Evolutionary conservation across 2,888 invertebrate genomes (phyloP).

Genomic region (Cheilosia impressa): DNA sequence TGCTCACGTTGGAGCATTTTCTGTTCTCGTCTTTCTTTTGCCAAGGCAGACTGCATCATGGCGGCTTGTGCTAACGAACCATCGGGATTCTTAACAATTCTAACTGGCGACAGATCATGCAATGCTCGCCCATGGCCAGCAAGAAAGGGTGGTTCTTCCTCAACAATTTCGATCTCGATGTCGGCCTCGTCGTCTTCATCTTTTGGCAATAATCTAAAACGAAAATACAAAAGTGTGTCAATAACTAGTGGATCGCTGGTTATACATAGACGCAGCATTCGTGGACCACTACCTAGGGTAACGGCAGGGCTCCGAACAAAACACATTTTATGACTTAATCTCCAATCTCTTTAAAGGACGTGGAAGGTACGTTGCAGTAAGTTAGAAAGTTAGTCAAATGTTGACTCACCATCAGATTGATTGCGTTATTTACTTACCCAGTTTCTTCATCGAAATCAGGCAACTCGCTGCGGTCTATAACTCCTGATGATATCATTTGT

Average conservation of each 20-base stretch:
- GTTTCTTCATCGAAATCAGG: constrained; percentile 99
- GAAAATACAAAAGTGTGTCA: not conserved
- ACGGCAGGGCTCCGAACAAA: no score
- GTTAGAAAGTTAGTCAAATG: no score
- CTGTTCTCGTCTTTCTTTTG: constrained; percentile 97
- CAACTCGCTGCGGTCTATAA: constrained; percentile 95
- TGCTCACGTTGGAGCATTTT: constrained; percentile 98
- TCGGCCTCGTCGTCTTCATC: constrained; percentile 98
- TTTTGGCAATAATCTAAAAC: constrained; percentile 88
- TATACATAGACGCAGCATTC: no score
- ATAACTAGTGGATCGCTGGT: no score
- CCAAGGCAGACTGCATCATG: constrained; percentile 99
- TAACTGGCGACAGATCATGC: constrained; percentile 96
- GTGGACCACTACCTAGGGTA: no score
- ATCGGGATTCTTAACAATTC: constrained; percentile 99
- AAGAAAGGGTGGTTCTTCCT: constrained; percentile 99
- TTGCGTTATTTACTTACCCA: constrained; percentile 85
- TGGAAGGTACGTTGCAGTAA: not conserved
- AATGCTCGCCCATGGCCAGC: constrained; percentile 95
- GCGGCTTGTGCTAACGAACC: constrained; percentile 99
- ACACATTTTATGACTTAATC: no score
- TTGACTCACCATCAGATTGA: no score
- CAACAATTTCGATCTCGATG: constrained; percentile 98
- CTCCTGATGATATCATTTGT: constrained; percentile 97
- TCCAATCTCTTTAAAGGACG: not conserved